Evolutionary conservation across 53 echinoderm and acorn worm species (phyloP), one percentile per base, ranked within the genome.

Genomic region (Holothuria leucospilota): DNA sequence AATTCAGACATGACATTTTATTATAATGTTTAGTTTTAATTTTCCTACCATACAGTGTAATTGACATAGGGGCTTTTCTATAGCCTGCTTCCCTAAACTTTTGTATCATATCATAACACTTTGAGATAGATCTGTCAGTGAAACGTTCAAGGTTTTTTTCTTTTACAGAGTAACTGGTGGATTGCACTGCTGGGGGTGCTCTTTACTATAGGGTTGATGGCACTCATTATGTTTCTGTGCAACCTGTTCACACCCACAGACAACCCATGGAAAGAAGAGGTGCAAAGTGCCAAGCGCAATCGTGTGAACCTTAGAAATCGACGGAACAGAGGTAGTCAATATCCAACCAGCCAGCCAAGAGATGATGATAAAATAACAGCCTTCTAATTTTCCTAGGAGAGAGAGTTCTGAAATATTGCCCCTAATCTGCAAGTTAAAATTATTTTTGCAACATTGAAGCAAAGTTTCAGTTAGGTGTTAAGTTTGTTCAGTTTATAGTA

Each of bases 231-330:
- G 49, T 74, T 94, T 70, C 24, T 93, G 63, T 99, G 99, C 26
- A 85, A 89, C 29, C 90, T 93, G 24, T 53, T 92, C 46, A 86
- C 88, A 73, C 99, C 99, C 0, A 93, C 95, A 52, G 92, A 92
- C 82, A 99, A 99, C 72, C 99, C 95, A 8, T 93, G 88, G 90
- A 89, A 95, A 39, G 87, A 89, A 77, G 90, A 93, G 66, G 89
- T 83, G 14, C 88, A 90, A 15, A 63, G 84, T 11, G 72, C 63
- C 38, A 85, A 81, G 41, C 62, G 86, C 29, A 72, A 63, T 16
- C 24, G 41, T 13, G 70, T 62, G 60, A 80, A 59, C 74, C 88
- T 88, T 4, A 85, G 89, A 52, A n/a, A 23, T 14, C 67, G 68
- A 12, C 66, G 46, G 23, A 66, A 46, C 46, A n/a, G 84, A 20